These are phyloP conservation scores for Drosophila neocordata DNA, from an alignment of 1,140 invertebrate species.

Conservation along the genomic window DNA sequence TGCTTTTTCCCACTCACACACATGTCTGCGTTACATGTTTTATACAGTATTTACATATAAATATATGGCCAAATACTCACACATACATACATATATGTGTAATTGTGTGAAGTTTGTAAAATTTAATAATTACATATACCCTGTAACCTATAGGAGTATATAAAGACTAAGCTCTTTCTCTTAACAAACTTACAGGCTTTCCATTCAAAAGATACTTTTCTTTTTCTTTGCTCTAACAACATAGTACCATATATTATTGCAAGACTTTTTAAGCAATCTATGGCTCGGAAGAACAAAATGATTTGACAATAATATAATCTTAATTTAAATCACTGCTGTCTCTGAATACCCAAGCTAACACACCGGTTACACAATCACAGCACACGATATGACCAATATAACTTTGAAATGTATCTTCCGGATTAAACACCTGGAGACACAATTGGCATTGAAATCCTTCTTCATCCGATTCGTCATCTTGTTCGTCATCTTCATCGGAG, in stretches of 20 bases:
- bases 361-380: background rate
- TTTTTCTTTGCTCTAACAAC: too few relatives aligned
- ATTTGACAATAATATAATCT: too few relatives aligned
- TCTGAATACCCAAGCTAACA: background rate
- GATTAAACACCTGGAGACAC: background rate
- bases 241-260: too few relatives aligned
- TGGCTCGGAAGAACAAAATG: too few relatives aligned
- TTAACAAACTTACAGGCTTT: too few relatives aligned
- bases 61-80: constrained; percentile 24
- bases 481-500: too few relatives aligned
- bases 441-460: background rate
- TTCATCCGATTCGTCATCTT: background rate
- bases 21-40: constrained; percentile 15
- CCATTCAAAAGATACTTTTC: too few relatives aligned
- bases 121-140: constrained; percentile 3
- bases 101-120: background rate
- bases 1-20: constrained; percentile 26
- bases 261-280: too few relatives aligned
- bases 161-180: background rate
- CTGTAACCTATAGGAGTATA: background rate
- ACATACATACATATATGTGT: constrained; percentile 12
- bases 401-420: background rate
- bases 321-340: too few relatives aligned
- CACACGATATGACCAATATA: background rate
- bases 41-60: constrained; percentile 19